Percentiles rank a stretch among this genome's conserved stretches.
Conservation (phyloP, 2,797 vertebrate species). For the Eleutherodactylus coqui region DNA sequence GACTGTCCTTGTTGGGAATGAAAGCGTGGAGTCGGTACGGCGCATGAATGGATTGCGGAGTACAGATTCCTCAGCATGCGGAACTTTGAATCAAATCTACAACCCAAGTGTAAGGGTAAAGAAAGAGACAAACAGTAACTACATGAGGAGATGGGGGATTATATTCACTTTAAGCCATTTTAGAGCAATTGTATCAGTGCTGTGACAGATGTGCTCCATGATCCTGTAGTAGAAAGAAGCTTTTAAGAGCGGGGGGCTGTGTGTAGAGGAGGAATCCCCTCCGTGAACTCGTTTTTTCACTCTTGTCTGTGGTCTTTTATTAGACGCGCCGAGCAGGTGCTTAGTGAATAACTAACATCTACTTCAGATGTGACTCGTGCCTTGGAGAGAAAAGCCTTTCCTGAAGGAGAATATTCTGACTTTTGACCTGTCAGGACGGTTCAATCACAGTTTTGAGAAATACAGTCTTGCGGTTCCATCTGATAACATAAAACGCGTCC, state of each 20-base stretch:
- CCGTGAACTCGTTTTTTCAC: neutral
- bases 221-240: slow-evolving; percentile 9
- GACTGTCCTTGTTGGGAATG: slow-evolving; percentile 72
- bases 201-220: slow-evolving; percentile 9
- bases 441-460: neutral
- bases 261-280: neutral
- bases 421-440: slow-evolving; percentile 2
- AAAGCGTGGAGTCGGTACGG: slow-evolving; percentile 69
- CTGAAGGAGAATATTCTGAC: neutral
- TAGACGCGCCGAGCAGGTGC: neutral
- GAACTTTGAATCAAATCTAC: slow-evolving; percentile 75
- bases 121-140: neutral
- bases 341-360: neutral
- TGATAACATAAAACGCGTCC: neutral
- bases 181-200: slow-evolving; percentile 1
- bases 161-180: neutral
- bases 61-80: slow-evolving; percentile 71
- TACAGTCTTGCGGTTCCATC: neutral
- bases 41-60: slow-evolving; percentile 73
- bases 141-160: neutral
- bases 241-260: slow-evolving; percentile 3
- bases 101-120: slow-evolving; percentile 74
- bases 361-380: neutral
- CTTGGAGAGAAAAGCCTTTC: neutral
- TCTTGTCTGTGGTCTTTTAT: neutral